These are phyloP conservation scores for Acridotheres tristis DNA, from an alignment of 2,797 vertebrate genomes.

Conservation along the genomic window DNA sequence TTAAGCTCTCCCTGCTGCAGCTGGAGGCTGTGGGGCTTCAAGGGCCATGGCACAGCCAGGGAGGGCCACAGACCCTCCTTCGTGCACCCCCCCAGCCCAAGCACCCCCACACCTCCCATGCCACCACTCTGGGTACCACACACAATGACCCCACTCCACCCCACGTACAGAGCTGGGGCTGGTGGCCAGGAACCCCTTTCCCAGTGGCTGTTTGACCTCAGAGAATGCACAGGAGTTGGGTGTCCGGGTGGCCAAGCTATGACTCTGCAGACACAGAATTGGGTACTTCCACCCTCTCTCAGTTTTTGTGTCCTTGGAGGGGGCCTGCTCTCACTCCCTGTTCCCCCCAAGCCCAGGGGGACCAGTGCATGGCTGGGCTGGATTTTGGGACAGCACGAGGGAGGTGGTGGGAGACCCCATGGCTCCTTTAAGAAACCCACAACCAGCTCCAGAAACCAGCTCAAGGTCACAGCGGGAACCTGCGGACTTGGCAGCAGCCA, in stretches of 20 bases:
- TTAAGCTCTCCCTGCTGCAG: no score
- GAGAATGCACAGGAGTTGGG: accelerated
- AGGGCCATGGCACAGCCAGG: accelerated
- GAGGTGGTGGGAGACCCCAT: not conserved
- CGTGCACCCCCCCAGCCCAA: not conserved
- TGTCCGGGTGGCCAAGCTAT: accelerated
- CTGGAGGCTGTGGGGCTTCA: not conserved
- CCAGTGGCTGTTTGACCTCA: not conserved
- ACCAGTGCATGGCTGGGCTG: accelerated
- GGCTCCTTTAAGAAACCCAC: slow-evolving; percentile 66
- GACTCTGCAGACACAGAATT: not conserved
- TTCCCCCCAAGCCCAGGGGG: not conserved
- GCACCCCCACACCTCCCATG: not conserved
- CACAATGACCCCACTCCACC: accelerated
- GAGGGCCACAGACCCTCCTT: accelerated
- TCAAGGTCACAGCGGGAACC: slow-evolving; percentile 73
- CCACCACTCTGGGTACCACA: accelerated
- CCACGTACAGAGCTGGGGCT: accelerated
- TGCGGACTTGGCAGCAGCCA: slow-evolving; percentile 66
- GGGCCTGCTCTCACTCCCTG: accelerated
- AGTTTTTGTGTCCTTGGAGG: not conserved
- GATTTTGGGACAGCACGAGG: not conserved
- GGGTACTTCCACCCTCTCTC: not conserved
- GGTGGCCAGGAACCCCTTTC: not conserved
- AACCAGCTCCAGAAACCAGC: slow-evolving; percentile 25